Conservation (phyloP, 1,140 invertebrate species). For the Vanessa atalanta region DNA sequence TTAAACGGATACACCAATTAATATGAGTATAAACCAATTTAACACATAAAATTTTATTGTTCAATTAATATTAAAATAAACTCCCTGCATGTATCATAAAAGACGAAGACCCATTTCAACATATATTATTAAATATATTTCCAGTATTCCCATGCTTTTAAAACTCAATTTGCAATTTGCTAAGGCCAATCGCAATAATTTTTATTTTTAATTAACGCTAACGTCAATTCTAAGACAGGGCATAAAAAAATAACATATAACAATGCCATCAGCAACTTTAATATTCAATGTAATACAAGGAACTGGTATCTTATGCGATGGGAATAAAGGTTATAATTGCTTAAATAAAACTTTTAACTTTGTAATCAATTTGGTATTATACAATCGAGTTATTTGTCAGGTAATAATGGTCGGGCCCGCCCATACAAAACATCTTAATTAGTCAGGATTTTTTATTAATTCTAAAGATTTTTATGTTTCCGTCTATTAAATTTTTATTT, state of each 20-base stretch:
- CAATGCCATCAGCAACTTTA: conserved; percentile 40
- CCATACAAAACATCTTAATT: conserved; percentile 54
- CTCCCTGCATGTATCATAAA: not conserved
- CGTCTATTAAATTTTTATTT: conserved; percentile 12
- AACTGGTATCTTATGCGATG: conserved; percentile 16
- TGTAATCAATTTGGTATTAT: conserved; percentile 38
- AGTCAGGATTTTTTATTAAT: conserved; percentile 24
- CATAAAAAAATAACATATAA: conserved; percentile 32
- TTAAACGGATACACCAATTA: not conserved
- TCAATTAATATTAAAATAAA: not conserved
- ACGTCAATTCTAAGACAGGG: conserved; percentile 20
- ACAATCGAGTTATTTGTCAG: conserved; percentile 67
- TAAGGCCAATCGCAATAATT: conserved; percentile 77
- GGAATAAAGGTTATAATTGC: conserved; percentile 32
- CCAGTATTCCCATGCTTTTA: conserved; percentile 13
- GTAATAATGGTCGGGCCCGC: conserved; percentile 52
- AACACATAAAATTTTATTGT: conserved; percentile 2
- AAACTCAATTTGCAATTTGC: conserved; percentile 72
- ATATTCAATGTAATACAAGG: not conserved
- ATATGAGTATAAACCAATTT: not conserved
- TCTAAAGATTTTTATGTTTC: conserved; percentile 24
- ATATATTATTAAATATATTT: conserved; percentile 9
- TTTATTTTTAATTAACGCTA: conserved; percentile 63
- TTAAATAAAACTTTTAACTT: conserved; percentile 10
- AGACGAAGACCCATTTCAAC: not conserved